Evolutionary conservation across 2,797 vertebrate species (phyloP), one percentile per base, ranked within the genome.

Genomic region (Spatula versicolor): DNA sequence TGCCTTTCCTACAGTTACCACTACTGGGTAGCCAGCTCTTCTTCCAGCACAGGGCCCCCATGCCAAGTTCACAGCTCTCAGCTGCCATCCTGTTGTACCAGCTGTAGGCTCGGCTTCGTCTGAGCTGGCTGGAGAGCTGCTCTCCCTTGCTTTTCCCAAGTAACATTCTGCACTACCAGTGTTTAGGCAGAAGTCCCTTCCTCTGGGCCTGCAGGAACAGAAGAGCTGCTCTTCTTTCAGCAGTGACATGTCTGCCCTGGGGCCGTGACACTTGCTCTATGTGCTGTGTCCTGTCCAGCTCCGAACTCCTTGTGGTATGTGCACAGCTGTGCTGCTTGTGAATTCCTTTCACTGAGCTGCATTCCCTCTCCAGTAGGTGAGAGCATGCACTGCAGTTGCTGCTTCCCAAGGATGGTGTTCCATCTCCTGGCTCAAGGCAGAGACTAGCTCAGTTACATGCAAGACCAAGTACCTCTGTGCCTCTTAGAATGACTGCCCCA

Each of bases 11-110:
- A 43, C 20, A 14, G 12, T 30, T 2, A 1, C 52, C 13, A 2
- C 35, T 23, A 0, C 0, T 4, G 26, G 21, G 21, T 4, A 23
- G 0, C 16, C 39, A 37, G 30, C 19, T 33, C 7, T 41, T 54
- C 35, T 54, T 54, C 35, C 50, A 54, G 20, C 15, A 13, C 50
- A 23, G 28, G 39, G 20, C 14, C 8, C 50, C 28, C 22, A 31
- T 9, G 15, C 13, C 15, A 50, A 30, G 18, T 17, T 54, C 28
- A 21, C 28, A 13, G 50, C 30, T 31, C 50, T 41, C 37, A 41
- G 68, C 68, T 39, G 35, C 46, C 21, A 11, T 28, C 33, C 2
- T 28, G 31, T 35, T 13, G 6, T 13, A 35, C 46, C 45, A 20
- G 11, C 54, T 43, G 43, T n/a, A 28, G 39, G 39, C n/a, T 21